A percentile compares a stretch with the other conserved stretches of the same genome.
Evolutionary conservation across 92 coral and sea anemone genomes (phyloP).

Genomic region (Epizoanthus rinbou): DNA sequence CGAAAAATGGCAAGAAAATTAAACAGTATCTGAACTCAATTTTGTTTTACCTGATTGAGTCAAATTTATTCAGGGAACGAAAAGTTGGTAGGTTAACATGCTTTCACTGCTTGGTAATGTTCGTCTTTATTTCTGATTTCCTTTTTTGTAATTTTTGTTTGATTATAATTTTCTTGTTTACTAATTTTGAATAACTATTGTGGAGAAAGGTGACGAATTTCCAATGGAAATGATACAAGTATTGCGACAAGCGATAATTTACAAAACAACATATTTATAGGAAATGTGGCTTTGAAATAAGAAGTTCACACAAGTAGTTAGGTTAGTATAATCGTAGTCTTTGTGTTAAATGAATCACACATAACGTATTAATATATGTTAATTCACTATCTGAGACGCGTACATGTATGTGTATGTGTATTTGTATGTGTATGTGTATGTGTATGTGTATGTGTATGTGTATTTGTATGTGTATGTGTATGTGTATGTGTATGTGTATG

Average conservation of each 20-base stretch:
- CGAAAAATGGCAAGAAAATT: no score
- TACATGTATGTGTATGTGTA: neutral
- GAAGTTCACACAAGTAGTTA: neutral
- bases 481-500: neutral
- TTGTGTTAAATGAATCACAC: neutral
- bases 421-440: neutral
- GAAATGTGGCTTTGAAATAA: no score
- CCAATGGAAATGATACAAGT: neutral
- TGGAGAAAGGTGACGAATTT: neutral
- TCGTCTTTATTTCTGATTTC: neutral
- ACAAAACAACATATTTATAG: neutral
- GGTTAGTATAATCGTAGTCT: neutral
- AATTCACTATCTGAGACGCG: neutral
- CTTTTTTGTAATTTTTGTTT: neutral
- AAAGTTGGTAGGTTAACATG: no score
- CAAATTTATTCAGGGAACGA: no score
- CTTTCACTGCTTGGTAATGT: neutral
- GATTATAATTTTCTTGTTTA: neutral
- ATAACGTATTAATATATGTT: neutral
- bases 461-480: neutral
- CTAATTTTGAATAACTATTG: neutral
- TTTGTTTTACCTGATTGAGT: no score
- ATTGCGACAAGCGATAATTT: neutral
- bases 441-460: neutral
- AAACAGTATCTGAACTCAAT: no score